These are phyloP conservation scores for Siphamia tubifer DNA, from an alignment of 2,113 vertebrate species.

Conservation along the genomic window DNA sequence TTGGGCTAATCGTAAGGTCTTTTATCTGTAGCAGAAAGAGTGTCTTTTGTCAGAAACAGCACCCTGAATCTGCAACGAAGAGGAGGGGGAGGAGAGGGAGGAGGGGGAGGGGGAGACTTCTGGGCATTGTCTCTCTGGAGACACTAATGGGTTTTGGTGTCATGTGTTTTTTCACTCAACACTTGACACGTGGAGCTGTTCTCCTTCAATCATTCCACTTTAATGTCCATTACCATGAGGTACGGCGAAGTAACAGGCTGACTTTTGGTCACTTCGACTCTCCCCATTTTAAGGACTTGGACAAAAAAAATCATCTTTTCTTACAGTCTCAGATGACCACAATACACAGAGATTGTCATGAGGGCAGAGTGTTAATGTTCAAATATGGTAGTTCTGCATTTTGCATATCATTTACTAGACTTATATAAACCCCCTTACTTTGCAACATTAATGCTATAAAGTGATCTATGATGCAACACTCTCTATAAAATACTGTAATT, in stretches of 20 bases:
- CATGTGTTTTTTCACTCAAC: constrained; percentile 85
- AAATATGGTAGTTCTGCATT: too few relatives aligned
- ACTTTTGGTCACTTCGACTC: constrained; percentile 78
- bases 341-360: too few relatives aligned
- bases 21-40: constrained; percentile 85
- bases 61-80: constrained; percentile 82
- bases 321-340: background rate
- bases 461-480: too few relatives aligned
- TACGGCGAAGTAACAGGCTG: constrained; percentile 77
- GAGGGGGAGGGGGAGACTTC: constrained; percentile 72
- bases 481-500: too few relatives aligned
- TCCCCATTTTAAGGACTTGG: constrained; percentile 45
- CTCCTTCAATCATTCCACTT: constrained; percentile 86
- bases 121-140: constrained; percentile 87
- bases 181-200: constrained; percentile 85
- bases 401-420: too few relatives aligned
- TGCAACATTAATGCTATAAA: too few relatives aligned
- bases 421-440: too few relatives aligned
- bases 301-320: background rate
- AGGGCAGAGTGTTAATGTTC: too few relatives aligned
- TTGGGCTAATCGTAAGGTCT: constrained; percentile 84
- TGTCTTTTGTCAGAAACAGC: constrained; percentile 80
- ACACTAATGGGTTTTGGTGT: constrained; percentile 93
- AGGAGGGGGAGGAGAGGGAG: constrained; percentile 26
- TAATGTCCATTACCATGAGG: constrained; percentile 85